Evolutionary conservation across 2,888 invertebrate genomes (phyloP).

Genomic region (Brachylomia viminalis): DNA sequence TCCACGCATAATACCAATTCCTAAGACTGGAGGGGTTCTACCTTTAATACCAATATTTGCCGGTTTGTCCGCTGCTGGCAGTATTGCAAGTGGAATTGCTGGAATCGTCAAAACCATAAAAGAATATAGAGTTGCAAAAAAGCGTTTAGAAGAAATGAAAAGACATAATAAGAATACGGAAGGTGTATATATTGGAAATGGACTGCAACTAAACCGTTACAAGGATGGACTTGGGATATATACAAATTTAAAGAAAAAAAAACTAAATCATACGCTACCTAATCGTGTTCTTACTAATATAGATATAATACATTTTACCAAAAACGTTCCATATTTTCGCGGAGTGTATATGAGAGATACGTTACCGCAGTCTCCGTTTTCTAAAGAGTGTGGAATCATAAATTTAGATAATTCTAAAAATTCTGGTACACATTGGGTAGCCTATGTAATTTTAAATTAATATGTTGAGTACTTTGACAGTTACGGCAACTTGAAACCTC

Average conservation of each 20-base stretch:
- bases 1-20: constrained; percentile 2
- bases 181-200: constrained; percentile 6
- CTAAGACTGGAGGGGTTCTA: not conserved
- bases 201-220: not conserved
- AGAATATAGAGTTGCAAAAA: constrained; percentile 1
- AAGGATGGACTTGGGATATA: constrained; percentile 1
- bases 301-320: not conserved
- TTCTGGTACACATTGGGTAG: constrained; percentile 9
- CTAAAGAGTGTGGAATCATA: not conserved
- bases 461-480: constrained; percentile 3
- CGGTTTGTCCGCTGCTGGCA: not conserved
- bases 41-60: constrained; percentile 8
- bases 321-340: not conserved
- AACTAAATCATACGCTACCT: not conserved
- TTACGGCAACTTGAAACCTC: constrained; percentile 7
- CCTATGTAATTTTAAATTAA: constrained; percentile 3
- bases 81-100: not conserved
- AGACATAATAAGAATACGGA: not conserved
- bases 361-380: not conserved
- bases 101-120: constrained; percentile 4
- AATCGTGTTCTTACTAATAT: not conserved
- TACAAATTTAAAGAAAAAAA: not conserved
- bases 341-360: constrained; percentile 3
- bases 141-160: constrained; percentile 5
- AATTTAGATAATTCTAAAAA: constrained; percentile 1